phyloP scores from a whole-genome alignment of 2,888 invertebrate genomes.

The Epirrita christyi region DNA sequence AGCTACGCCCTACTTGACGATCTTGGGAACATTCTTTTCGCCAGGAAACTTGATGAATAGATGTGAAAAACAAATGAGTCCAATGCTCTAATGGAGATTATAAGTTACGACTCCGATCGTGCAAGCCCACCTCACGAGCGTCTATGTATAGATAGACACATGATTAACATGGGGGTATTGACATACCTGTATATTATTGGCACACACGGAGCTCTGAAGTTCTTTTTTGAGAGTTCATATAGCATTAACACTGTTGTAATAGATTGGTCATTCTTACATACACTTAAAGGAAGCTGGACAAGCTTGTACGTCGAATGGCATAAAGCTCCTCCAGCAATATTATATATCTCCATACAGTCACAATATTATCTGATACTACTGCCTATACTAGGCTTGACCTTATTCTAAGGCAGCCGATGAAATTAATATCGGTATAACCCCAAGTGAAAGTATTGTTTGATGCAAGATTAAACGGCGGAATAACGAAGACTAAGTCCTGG shows the following conservation, averaged over 20 bases:
- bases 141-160: slow-evolving; percentile 20
- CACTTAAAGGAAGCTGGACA: no score
- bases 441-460: slow-evolving; percentile 42
- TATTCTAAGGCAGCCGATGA: slow-evolving; percentile 28
- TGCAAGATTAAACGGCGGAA: slow-evolving; percentile 39
- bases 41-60: slow-evolving; percentile 58
- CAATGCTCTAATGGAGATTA: slow-evolving; percentile 54
- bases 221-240: no score
- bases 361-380: slow-evolving; percentile 6
- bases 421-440: slow-evolving; percentile 31
- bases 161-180: slow-evolving; percentile 14
- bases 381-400: slow-evolving; percentile 10
- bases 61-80: slow-evolving; percentile 62
- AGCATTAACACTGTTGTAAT: no score
- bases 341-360: slow-evolving; percentile 5
- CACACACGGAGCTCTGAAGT: not conserved
- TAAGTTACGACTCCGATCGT: slow-evolving; percentile 26
- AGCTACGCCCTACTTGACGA: slow-evolving; percentile 50
- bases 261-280: no score
- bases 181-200: slow-evolving; percentile 1
- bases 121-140: slow-evolving; percentile 18
- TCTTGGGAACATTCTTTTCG: slow-evolving; percentile 71
- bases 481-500: slow-evolving; percentile 40
- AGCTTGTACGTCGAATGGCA: no score
- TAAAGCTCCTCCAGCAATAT: not conserved